Percentiles rank a stretch among this genome's conserved stretches.
These are phyloP conservation scores for Patella ulyssiponensis DNA, from an alignment of 2,888 invertebrate species.

Conservation along the genomic window DNA sequence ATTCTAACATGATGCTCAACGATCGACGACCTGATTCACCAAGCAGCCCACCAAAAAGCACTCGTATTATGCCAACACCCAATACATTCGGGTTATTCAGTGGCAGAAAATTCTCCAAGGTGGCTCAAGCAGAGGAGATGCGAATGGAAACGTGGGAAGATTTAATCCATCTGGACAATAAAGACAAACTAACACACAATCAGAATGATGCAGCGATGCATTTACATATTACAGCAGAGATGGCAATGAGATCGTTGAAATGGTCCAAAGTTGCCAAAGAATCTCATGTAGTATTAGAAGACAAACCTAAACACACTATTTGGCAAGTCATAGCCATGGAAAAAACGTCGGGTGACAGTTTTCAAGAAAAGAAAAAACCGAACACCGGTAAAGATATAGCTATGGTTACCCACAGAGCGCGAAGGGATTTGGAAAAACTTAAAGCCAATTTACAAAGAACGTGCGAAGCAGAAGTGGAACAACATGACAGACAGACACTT, in stretches of 20 bases:
- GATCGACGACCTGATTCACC: neutral
- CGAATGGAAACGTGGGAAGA: slow-evolving; percentile 53
- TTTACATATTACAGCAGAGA: slow-evolving; percentile 10
- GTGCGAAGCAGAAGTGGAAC: slow-evolving; percentile 43
- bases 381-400: slow-evolving; percentile 29
- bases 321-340: slow-evolving; percentile 54
- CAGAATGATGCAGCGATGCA: slow-evolving; percentile 12
- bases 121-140: neutral
- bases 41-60: neutral
- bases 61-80: neutral
- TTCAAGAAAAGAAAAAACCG: slow-evolving; percentile 30
- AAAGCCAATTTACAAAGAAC: slow-evolving; percentile 44
- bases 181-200: slow-evolving; percentile 23
- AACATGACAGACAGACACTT: slow-evolving; percentile 47
- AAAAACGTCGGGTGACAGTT: slow-evolving; percentile 40
- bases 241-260: slow-evolving; percentile 21
- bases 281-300: neutral
- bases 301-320: slow-evolving; percentile 40
- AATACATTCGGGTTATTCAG: slow-evolving; percentile 2
- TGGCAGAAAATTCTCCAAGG: slow-evolving; percentile 5
- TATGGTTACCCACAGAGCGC: slow-evolving; percentile 35
- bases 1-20: neutral
- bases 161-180: slow-evolving; percentile 40
- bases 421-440: slow-evolving; percentile 38
- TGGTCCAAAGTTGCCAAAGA: slow-evolving; percentile 11